Evolutionary conservation across 2,888 invertebrate genomes (phyloP).

Genomic region (Xylophagus ater): DNA sequence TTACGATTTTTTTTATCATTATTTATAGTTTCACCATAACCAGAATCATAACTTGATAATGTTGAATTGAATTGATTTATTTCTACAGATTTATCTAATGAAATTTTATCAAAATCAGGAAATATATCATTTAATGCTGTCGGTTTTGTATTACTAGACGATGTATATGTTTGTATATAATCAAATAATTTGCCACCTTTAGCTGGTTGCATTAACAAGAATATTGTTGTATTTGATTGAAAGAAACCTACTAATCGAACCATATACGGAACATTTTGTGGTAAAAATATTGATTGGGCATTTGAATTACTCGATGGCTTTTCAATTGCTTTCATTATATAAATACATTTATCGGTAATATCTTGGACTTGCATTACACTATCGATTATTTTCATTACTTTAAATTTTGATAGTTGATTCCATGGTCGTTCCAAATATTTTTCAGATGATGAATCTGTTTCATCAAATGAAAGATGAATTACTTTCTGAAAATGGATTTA

Average conservation of each 20-base stretch:
- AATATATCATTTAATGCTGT: slow-evolving; percentile 26
- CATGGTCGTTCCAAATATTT: slow-evolving; percentile 33
- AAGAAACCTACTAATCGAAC: slow-evolving; percentile 33
- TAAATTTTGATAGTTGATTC: slow-evolving; percentile 36
- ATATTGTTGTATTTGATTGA: slow-evolving; percentile 37
- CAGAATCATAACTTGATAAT: slow-evolving; percentile 7
- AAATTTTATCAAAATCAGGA: slow-evolving; percentile 17
- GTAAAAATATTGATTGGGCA: slow-evolving; percentile 34
- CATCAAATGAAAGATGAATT: slow-evolving; percentile 33
- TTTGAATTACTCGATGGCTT: slow-evolving; percentile 35
- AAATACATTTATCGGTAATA: slow-evolving; percentile 31
- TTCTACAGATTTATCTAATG: background rate
- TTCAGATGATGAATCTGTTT: slow-evolving; percentile 16
- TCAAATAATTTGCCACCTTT: slow-evolving; percentile 35
- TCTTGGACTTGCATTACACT: slow-evolving; percentile 37
- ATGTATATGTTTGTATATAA: slow-evolving; percentile 28
- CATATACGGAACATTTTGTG: slow-evolving; percentile 38
- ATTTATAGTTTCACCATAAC: slow-evolving; percentile 11
- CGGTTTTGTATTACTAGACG: slow-evolving; percentile 18
- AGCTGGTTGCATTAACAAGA: slow-evolving; percentile 32
- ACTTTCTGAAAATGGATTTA: slow-evolving; percentile 8
- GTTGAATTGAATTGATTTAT: background rate
- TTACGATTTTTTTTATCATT: background rate
- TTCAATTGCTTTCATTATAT: slow-evolving; percentile 37
- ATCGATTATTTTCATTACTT: slow-evolving; percentile 32